Percentiles rank a stretch among this genome's conserved stretches.
These are phyloP conservation scores for Dolichallabes microphthalmus DNA, from an alignment of 2,113 vertebrate genomes.

Conservation along the genomic window DNA sequence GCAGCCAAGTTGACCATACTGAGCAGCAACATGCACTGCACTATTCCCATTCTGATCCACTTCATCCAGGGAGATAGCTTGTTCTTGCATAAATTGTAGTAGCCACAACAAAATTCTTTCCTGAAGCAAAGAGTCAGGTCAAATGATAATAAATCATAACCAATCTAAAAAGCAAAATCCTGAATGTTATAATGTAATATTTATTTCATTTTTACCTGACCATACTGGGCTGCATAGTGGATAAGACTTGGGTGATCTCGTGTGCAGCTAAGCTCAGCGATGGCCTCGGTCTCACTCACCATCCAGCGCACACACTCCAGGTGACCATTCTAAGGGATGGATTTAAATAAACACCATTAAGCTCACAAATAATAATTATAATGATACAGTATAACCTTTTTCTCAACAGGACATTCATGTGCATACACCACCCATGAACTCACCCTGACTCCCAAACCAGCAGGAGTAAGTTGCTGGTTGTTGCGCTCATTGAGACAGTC, in stretches of 20 bases:
- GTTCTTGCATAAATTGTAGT: slow-evolving; percentile 99
- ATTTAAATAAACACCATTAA: background rate
- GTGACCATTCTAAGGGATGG: slow-evolving; percentile 78
- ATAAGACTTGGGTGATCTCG: slow-evolving; percentile 95
- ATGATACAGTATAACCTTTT: no score
- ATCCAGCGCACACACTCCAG: slow-evolving; percentile 97
- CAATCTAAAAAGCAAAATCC: background rate
- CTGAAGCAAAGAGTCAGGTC: slow-evolving; percentile 62
- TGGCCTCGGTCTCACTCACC: slow-evolving; percentile 98
- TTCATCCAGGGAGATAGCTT: slow-evolving; percentile 95
- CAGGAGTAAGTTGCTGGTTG: slow-evolving; percentile 86
- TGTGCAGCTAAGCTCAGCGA: slow-evolving; percentile 93
- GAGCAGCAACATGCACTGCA: slow-evolving; percentile 90
- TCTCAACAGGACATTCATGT: background rate
- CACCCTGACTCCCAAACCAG: slow-evolving; percentile 94
- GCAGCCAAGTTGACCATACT: slow-evolving; percentile 90
- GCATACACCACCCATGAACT: background rate
- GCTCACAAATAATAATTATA: background rate
- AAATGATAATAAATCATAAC: background rate
- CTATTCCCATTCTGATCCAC: slow-evolving; percentile 92
- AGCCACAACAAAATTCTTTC: slow-evolving; percentile 96
- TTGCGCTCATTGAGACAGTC: slow-evolving; percentile 93
- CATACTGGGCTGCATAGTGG: slow-evolving; percentile 91
- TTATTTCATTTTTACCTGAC: slow-evolving; percentile 79
- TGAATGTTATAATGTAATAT: background rate